Evolutionary conservation across 2,888 invertebrate genomes (phyloP), one percentile per base, ranked within the genome.

Genomic region (Caenorhabditis macrosperma): DNA sequence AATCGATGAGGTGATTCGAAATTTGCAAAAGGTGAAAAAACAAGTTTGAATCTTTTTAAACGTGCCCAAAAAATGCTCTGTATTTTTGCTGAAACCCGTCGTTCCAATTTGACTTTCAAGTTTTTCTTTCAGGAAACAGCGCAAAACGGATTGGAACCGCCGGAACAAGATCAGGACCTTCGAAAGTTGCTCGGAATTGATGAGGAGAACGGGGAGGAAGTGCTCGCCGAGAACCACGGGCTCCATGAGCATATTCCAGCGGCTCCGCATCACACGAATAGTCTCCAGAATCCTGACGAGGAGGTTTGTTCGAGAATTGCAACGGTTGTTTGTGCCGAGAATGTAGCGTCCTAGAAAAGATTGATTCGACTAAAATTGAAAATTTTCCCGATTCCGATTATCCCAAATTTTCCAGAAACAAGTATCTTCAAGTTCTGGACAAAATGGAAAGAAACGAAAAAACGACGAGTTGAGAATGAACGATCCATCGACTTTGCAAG

Each of bases 1-100:
- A 60, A 71, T 78, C 50, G 71, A 72, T 20, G 78, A 71, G 61
- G 78, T 78, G 54, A 71, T 78, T 26, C 44, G 71, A 44, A 72
- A 12, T 67, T 61, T 78, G 22, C 35, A 48, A 54, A 33, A 78
- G 52, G 78, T 77, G n/a, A n/a, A n/a, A 20, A 35, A 10, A 26
- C 35, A 24, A 41, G 24, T 59, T 2, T 41, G 22, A n/a, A 59
- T 9, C 15, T 57, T 38, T 35, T 38, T 17, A n/a, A n/a, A n/a
- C n/a, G n/a, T n/a, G n/a, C n/a, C n/a, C n/a, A n/a, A n/a, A n/a
- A n/a, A n/a, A n/a, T n/a, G n/a, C n/a, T n/a, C n/a, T 12, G 22
- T 24, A 57, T 38, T 57, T 57, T 57, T 38, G n/a, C n/a, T n/a
- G n/a, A n/a, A n/a, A n/a, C n/a, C n/a, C n/a, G 17, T 10, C 0